Percentiles rank a stretch among this genome's conserved stretches.
Conservation (phyloP, 2,113 vertebrate genomes). For the Alligator sinensis region DNA sequence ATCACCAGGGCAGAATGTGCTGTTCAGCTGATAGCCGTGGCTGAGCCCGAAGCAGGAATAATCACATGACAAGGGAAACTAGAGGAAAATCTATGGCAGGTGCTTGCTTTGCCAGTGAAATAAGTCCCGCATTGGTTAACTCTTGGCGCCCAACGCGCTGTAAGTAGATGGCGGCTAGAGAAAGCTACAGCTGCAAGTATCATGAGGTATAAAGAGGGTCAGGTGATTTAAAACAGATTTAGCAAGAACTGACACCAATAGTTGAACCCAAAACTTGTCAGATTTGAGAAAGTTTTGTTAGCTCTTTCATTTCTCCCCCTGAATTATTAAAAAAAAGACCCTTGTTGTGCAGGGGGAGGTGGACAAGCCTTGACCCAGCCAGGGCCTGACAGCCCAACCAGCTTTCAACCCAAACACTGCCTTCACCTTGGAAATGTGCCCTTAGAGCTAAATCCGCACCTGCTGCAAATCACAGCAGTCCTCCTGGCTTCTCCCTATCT, state of each 20-base stretch:
- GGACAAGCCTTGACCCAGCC: background rate
- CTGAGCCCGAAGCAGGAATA: background rate
- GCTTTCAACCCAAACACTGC: background rate
- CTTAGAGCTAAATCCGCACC: background rate
- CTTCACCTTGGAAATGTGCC: background rate
- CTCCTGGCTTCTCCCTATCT: too few species aligned
- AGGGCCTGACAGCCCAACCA: background rate
- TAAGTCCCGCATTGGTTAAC: background rate
- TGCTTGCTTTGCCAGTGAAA: background rate
- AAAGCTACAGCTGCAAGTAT: background rate
- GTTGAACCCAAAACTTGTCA: background rate
- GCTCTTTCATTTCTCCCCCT: accelerated
- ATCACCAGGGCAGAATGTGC: background rate
- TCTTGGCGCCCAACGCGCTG: background rate
- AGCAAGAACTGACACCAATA: background rate
- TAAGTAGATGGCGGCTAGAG: background rate
- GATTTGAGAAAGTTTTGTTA: background rate
- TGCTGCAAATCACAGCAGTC: background rate
- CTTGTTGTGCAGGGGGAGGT: background rate
- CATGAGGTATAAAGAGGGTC: background rate
- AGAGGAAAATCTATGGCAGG: background rate
- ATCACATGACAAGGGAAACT: background rate
- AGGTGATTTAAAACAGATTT: too few species aligned
- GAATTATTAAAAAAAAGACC: background rate
- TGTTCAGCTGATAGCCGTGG: background rate